Percentiles rank a stretch among this genome's conserved stretches.
Conservation (phyloP, 2,888 invertebrate genomes). For the Gari tellinella region DNA sequence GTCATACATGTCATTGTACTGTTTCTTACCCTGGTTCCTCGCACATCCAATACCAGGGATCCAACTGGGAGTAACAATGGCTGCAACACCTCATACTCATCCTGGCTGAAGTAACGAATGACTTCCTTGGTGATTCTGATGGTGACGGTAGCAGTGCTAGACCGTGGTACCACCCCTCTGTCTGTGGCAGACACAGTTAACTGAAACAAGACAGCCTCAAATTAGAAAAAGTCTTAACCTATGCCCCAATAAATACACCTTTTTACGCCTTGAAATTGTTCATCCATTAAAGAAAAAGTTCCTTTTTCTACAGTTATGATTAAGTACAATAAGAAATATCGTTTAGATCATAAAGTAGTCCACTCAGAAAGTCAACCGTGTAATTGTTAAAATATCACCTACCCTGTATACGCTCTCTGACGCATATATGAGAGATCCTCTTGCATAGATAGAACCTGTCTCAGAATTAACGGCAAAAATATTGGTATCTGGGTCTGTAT, state of each 20-base stretch:
- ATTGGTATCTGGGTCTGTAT: constrained; percentile 85
- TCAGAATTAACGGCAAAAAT: constrained; percentile 93
- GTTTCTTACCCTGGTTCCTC: neutral
- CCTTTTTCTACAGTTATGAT: too few species aligned
- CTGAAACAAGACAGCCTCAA: constrained; percentile 26
- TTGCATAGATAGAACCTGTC: constrained; percentile 87
- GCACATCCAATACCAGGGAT: constrained; percentile 56
- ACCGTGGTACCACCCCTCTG: constrained; percentile 55
- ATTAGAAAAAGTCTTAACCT: too few species aligned
- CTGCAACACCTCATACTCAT: constrained; percentile 64
- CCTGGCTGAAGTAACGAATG: constrained; percentile 70
- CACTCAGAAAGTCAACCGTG: too few species aligned
- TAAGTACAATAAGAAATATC: too few species aligned
- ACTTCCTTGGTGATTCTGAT: constrained; percentile 73
- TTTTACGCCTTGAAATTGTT: too few species aligned
- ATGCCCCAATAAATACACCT: too few species aligned
- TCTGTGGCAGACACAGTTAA: constrained; percentile 65
- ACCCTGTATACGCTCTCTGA: constrained; percentile 62
- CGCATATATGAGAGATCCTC: constrained; percentile 67
- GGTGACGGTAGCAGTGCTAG: constrained; percentile 54
- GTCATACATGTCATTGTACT: too few species aligned
- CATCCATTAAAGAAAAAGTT: too few species aligned
- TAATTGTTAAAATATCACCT: too few species aligned
- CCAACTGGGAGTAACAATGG: constrained; percentile 63
- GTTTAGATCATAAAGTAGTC: too few species aligned